phyloP scores from a whole-genome alignment of 2,113 vertebrate species.

The Callithrix jacchus region DNA sequence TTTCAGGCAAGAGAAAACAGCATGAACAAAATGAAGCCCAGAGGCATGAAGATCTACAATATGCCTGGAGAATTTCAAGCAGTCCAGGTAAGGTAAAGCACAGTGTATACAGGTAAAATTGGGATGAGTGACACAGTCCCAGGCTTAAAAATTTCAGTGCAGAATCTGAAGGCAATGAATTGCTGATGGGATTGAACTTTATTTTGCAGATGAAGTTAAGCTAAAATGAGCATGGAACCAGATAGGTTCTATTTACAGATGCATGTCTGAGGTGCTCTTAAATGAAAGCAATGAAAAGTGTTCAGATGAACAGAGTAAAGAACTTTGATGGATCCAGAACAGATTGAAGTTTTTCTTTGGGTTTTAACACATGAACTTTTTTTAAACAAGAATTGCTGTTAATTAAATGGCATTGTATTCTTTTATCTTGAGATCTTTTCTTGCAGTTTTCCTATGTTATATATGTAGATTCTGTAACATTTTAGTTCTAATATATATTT shows the following conservation, averaged over 20 bases:
- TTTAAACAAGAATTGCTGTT: neutral
- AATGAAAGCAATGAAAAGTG: neutral
- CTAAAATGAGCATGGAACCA: neutral
- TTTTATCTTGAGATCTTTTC: neutral
- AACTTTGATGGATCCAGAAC: neutral
- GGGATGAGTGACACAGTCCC: neutral
- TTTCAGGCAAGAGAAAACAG: neutral
- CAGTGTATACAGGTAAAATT: neutral
- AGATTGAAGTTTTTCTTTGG: neutral
- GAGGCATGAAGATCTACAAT: neutral
- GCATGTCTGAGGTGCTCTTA: neutral
- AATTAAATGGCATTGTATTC: neutral
- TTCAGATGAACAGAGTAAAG: neutral
- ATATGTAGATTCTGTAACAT: neutral
- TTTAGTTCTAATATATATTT: neutral
- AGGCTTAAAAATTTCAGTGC: neutral
- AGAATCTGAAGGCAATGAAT: neutral
- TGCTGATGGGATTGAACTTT: neutral
- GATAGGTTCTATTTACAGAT: neutral
- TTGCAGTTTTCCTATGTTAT: neutral
- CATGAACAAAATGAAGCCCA: neutral
- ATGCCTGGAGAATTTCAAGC: conserved; percentile 22
- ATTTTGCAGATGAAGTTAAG: neutral
- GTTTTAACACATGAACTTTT: neutral
- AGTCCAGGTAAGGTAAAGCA: neutral